These are phyloP conservation scores for Phanerotoma sp. DNA, from an alignment of 2,888 invertebrate species.

Conservation along the genomic window DNA sequence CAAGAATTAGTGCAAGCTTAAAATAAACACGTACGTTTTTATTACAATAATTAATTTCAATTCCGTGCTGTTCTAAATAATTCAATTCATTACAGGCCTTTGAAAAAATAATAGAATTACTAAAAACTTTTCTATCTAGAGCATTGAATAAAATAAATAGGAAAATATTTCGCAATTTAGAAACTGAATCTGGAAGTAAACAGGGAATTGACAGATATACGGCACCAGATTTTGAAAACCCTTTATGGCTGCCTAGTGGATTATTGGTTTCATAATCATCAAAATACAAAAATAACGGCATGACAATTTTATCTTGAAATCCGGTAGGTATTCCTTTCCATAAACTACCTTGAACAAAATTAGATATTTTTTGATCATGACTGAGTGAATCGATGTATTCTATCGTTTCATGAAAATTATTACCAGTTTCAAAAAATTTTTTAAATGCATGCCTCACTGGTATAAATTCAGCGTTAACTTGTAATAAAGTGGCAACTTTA, in stretches of 20 bases:
- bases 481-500: too few species aligned
- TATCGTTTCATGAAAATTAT: too few species aligned
- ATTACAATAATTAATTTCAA: constrained; percentile 24
- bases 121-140: not conserved
- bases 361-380: too few species aligned
- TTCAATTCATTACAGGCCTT: constrained; percentile 24
- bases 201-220: too few species aligned
- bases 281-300: not conserved
- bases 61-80: constrained; percentile 30
- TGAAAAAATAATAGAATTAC: not conserved
- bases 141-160: not conserved
- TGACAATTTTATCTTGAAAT: not conserved
- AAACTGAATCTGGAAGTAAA: too few species aligned
- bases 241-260: not conserved
- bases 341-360: not conserved
- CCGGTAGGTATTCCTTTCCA: not conserved
- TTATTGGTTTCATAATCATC: not conserved
- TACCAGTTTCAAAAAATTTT: too few species aligned
- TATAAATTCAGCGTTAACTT: too few species aligned
- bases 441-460: too few species aligned
- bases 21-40: not conserved
- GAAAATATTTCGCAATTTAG: too few species aligned
- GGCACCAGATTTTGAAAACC: too few species aligned
- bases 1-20: constrained; percentile 18
- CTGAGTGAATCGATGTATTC: too few species aligned